phyloP scores from a whole-genome alignment of 2,888 invertebrate genomes.

The Polyploca ridens region DNA sequence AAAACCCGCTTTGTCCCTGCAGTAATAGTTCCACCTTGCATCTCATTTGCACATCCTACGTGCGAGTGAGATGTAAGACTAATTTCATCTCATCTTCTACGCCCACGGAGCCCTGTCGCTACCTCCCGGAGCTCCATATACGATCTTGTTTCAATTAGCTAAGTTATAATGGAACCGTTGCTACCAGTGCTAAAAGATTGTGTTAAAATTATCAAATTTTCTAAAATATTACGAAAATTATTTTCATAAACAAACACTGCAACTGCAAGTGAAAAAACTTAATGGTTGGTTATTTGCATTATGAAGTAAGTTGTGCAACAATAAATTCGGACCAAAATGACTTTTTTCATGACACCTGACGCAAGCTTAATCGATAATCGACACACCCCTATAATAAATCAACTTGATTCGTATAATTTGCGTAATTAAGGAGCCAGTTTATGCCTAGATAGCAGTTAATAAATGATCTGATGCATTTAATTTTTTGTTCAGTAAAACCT shows the following conservation, averaged over 20 bases:
- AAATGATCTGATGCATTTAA: background rate
- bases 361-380: conserved; percentile 17
- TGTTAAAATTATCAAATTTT: conserved; percentile 12
- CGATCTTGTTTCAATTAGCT: conserved; percentile 74
- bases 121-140: conserved; percentile 59
- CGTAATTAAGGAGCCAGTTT: conserved; percentile 19
- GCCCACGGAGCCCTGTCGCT: conserved; percentile 55
- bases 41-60: conserved; percentile 40
- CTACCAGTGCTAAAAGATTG: conserved; percentile 23
- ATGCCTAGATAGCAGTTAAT: conserved; percentile 7
- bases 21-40: conserved; percentile 41
- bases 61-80: conserved; percentile 42
- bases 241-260: background rate
- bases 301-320: conserved; percentile 18
- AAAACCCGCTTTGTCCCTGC: conserved; percentile 48
- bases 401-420: conserved; percentile 27
- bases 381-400: conserved; percentile 33
- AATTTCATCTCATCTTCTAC: conserved; percentile 43
- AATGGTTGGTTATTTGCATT: background rate
- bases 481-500: background rate
- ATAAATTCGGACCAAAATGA: conserved; percentile 20
- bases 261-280: background rate
- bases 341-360: conserved; percentile 24
- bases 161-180: conserved; percentile 46
- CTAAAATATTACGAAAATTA: background rate